A percentile compares a stretch with the other conserved stretches of the same genome.
These are phyloP conservation scores for Monochamus saltuarius DNA, from an alignment of 1,140 invertebrate genomes.

Conservation along the genomic window DNA sequence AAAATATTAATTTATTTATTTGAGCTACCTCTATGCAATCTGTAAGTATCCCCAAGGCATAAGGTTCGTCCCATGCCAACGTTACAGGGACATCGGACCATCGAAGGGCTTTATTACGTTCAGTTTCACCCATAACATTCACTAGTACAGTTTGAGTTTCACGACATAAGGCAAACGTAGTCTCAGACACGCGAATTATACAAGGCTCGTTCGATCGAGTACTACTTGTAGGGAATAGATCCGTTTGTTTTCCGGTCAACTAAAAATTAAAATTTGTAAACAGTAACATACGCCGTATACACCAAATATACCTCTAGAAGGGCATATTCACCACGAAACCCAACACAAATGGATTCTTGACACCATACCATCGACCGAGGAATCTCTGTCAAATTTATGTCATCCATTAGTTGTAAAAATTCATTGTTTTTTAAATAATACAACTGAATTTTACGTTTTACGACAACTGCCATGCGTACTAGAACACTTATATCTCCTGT, in stretches of 20 bases:
- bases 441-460: slow-evolving; percentile 82
- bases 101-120: slow-evolving; percentile 69
- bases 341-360: slow-evolving; percentile 77
- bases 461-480: slow-evolving; percentile 84
- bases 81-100: slow-evolving; percentile 80
- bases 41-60: slow-evolving; percentile 78
- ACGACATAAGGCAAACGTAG: slow-evolving; percentile 73
- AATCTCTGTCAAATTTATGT: slow-evolving; percentile 79
- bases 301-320: slow-evolving; percentile 66
- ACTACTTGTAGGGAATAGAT: slow-evolving; percentile 83
- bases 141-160: slow-evolving; percentile 85
- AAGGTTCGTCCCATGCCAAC: slow-evolving; percentile 89
- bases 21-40: slow-evolving; percentile 69
- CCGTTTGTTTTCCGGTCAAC: slow-evolving; percentile 63
- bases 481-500: slow-evolving; percentile 73
- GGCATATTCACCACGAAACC: slow-evolving; percentile 81
- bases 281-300: slow-evolving; percentile 2
- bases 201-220: slow-evolving; percentile 78
- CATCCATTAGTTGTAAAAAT: slow-evolving; percentile 73
- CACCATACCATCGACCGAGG: slow-evolving; percentile 87
- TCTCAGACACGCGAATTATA: slow-evolving; percentile 72
- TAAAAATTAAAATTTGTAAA: neutral
- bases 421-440: slow-evolving; percentile 87
- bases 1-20: neutral
- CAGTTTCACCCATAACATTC: slow-evolving; percentile 69